Evolutionary conservation across 2,888 invertebrate genomes (phyloP).

Genomic region (Bimastos eiseni): DNA sequence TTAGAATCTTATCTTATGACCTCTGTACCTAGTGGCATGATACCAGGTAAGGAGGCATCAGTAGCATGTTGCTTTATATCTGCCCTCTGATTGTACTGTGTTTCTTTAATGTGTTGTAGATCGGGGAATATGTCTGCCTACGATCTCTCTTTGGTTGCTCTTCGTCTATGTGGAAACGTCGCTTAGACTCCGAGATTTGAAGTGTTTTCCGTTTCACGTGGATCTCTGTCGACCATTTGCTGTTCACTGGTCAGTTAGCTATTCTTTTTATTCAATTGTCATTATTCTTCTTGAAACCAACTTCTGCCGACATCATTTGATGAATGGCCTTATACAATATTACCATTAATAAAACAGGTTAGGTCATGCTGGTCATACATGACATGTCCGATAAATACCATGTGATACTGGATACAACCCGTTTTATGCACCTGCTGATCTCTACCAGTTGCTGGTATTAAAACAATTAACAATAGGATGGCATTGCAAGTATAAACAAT

Average conservation of each 20-base stretch:
- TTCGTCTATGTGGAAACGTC: slow-evolving; percentile 93
- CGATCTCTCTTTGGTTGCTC: slow-evolving; percentile 87
- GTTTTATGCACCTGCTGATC: too few relatives aligned
- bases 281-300: background rate
- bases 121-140: slow-evolving; percentile 90
- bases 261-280: background rate
- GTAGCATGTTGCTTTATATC: background rate
- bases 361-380: background rate
- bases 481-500: background rate
- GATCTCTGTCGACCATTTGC: slow-evolving; percentile 93
- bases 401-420: too few relatives aligned
- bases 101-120: slow-evolving; percentile 68
- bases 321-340: background rate
- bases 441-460: too few relatives aligned
- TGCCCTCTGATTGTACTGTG: background rate
- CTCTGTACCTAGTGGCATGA: background rate
- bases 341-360: background rate
- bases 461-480: background rate
- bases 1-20: background rate
- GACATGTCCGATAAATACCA: too few relatives aligned
- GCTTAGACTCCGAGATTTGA: slow-evolving; percentile 77
- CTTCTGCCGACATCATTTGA: background rate
- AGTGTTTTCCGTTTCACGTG: slow-evolving; percentile 81
- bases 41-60: background rate
- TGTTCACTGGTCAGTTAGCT: slow-evolving; percentile 80